Evolutionary conservation across 1,140 invertebrate genomes (phyloP).

Genomic region (Pseudomyrmex sp.): DNA sequence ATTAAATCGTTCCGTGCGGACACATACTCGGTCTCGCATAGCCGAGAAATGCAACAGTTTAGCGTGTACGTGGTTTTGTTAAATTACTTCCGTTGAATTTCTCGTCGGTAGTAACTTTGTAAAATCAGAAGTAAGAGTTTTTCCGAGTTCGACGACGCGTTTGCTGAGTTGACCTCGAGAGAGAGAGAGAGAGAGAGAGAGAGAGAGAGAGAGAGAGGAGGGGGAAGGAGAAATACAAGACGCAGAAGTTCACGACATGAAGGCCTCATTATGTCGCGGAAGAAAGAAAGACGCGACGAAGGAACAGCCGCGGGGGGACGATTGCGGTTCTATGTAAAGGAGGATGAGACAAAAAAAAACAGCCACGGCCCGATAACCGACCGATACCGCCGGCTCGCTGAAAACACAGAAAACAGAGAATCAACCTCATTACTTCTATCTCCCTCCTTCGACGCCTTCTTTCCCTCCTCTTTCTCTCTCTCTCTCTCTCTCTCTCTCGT

Average conservation of each 20-base stretch:
- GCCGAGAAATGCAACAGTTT: background rate
- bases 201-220: constrained; percentile 34
- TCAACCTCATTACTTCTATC: constrained; percentile 84
- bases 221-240: constrained; percentile 64
- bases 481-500: constrained; percentile 53
- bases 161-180: background rate
- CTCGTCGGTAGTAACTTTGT: too few species aligned
- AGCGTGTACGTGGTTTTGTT: background rate
- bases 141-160: constrained; percentile 46
- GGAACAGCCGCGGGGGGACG: background rate
- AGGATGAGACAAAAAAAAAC: constrained; percentile 70
- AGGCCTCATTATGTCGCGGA: constrained; percentile 79
- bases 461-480: constrained; percentile 52
- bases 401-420: constrained; percentile 82
- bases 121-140: background rate
- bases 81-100: constrained; percentile 8
- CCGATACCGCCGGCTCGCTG: constrained; percentile 76
- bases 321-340: constrained; percentile 8
- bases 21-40: too few species aligned
- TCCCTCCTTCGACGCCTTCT: constrained; percentile 67
- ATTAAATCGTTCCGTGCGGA: constrained; percentile 23
- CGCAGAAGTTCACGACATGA: constrained; percentile 76
- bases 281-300: constrained; percentile 40
- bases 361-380: constrained; percentile 76
- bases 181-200: constrained; percentile 34